phyloP scores from a whole-genome alignment of 2,797 vertebrate genomes.

The Nyctibius grandis region DNA sequence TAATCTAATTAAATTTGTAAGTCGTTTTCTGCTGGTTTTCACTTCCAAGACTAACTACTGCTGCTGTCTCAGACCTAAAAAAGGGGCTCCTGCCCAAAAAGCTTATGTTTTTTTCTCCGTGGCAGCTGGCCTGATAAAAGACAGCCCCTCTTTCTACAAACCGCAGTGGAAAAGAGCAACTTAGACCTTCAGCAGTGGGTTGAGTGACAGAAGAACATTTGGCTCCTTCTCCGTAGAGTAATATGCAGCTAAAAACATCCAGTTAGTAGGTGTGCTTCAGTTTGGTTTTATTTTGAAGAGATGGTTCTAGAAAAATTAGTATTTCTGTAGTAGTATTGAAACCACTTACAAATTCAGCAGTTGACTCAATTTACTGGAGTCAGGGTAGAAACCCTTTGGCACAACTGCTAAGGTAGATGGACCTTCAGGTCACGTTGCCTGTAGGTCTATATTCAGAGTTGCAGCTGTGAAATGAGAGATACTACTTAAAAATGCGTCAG shows the following conservation, averaged over 20 bases:
- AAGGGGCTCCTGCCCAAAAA: neutral
- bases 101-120: neutral
- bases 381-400: neutral
- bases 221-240: neutral
- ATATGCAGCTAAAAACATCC: slow-evolving; percentile 52
- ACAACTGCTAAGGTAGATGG: neutral
- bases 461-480: neutral
- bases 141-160: neutral
- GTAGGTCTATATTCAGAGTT: neutral
- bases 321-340: neutral
- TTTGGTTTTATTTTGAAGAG: neutral
- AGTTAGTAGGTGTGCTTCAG: slow-evolving; percentile 43
- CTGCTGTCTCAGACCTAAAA: neutral
- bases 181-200: neutral
- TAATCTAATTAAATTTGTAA: neutral
- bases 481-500: neutral
- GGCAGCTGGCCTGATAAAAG: neutral
- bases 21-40: neutral
- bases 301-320: slow-evolving; percentile 12
- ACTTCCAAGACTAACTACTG: neutral
- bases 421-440: neutral
- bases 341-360: neutral
- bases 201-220: slow-evolving; percentile 49
- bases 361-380: neutral
- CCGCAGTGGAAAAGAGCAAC: slow-evolving; percentile 2